A percentile compares a stretch with the other conserved stretches of the same genome.
phyloP scores from a whole-genome alignment of 2,797 vertebrate genomes.

The Rhincodon typus region DNA sequence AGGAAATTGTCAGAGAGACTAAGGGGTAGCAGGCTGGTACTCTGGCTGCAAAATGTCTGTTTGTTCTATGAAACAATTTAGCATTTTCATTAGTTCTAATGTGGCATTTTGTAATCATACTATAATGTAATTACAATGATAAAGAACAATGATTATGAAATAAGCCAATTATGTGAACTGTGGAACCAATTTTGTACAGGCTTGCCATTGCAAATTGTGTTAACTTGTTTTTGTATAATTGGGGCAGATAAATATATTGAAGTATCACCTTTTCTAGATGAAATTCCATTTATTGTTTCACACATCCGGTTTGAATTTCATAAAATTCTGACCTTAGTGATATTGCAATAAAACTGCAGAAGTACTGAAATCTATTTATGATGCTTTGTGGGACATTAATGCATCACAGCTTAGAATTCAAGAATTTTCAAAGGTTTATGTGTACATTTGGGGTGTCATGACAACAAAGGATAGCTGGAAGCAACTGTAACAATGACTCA shows the following conservation, averaged over 20 bases:
- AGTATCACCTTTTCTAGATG: not conserved
- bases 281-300: conserved; percentile 19
- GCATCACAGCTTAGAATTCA: not conserved
- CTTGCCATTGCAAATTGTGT: not conserved
- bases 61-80: not conserved
- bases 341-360: conserved; percentile 24
- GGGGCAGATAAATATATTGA: not conserved
- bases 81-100: not conserved
- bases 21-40: too few species aligned
- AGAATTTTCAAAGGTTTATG: not conserved
- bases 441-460: conserved; percentile 6
- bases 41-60: not conserved
- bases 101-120: not conserved
- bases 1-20: too few species aligned
- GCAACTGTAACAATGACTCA: not conserved
- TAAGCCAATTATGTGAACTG: conserved; percentile 19
- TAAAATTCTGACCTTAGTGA: not conserved
- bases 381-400: conserved; percentile 8
- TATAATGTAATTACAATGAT: conserved; percentile 11
- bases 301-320: conserved; percentile 2
- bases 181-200: not conserved
- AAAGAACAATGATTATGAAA: not conserved
- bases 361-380: not conserved
- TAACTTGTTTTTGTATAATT: not conserved
- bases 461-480: conserved; percentile 21